Evolutionary conservation across 92 coral and sea anemone genomes (phyloP), one percentile per base, ranked within the genome.

Genomic region (Actinostola sp.): DNA sequence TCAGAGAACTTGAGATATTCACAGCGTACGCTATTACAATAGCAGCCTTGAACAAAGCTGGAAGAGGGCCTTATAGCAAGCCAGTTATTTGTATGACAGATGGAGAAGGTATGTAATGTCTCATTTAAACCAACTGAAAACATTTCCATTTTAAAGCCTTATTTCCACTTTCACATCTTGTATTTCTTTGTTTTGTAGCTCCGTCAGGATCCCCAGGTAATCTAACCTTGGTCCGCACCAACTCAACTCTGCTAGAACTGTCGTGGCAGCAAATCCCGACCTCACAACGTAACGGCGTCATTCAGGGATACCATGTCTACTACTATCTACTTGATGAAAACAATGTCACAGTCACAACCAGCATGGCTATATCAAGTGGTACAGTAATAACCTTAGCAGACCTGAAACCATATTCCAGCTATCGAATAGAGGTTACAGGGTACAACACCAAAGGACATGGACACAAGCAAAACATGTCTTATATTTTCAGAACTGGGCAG

Each of bases 381-480:
- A 8, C 46, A 16, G 21, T 4, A 48, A 49, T 55, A 39, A 36
- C 41, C 8, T 12, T 75, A 24, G 23, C 65, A 6, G 33, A 43
- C 29, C 61, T 86, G 38, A 78, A 70, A 17, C 73, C 79, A 11
- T 82, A 79, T 72, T 70, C 81, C 29, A 76, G 51, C 34, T 86
- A 86, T 44, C 67, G 68, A 12, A 48, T 76, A 10, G 63, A 81
- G 33, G 39, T 86, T 17, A 32, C 17, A 56, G 91, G 88, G 31
- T 86, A 56, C 53, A 81, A 71, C n/a, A 46, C 45, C 10, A 82
- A 81, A 69, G 91, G 88, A 19, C 15, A 51, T 28, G 91, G 91
- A 1, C 91, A 87, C 17, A 49, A 71, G 71, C 69, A 78, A 48
- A 20, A 53, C 23, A 4, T 28, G 15, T 8, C 79, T 14, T 19